A percentile compares a stretch with the other conserved stretches of the same genome.
These are phyloP conservation scores for Noctuana brunneofusca DNA, from an alignment of 2,888 invertebrate genomes.

Conservation along the genomic window DNA sequence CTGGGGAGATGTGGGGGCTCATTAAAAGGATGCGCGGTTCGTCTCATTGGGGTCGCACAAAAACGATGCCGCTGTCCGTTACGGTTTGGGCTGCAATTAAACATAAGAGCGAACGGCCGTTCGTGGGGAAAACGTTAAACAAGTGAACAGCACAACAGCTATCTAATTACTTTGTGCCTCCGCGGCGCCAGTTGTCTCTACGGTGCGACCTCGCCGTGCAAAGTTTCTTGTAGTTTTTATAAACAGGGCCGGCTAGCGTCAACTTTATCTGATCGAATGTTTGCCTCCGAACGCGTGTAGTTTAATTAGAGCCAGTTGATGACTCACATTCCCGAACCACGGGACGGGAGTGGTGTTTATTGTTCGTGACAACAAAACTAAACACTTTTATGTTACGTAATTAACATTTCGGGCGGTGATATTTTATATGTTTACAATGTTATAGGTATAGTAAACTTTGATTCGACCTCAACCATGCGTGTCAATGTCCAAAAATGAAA, in stretches of 20 bases:
- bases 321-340: conserved; percentile 29
- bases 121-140: conserved; percentile 74
- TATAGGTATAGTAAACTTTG: neutral
- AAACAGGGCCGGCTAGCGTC: conserved; percentile 53
- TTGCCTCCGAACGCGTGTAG: conserved; percentile 39
- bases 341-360: conserved; percentile 19
- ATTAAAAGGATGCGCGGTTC: conserved; percentile 72
- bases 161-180: conserved; percentile 75
- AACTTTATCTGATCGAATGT: conserved; percentile 55
- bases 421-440: neutral
- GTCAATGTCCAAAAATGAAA: conserved; percentile 21
- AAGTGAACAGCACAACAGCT: conserved; percentile 71
- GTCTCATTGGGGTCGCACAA: conserved; percentile 67
- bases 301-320: conserved; percentile 34
- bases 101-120: conserved; percentile 63
- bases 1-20: no score
- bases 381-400: conserved; percentile 14
- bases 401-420: neutral
- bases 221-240: conserved; percentile 71
- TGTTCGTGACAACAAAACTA: conserved; percentile 23
- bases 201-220: conserved; percentile 63
- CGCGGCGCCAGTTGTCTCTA: conserved; percentile 56
- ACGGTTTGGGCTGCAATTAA: conserved; percentile 75
- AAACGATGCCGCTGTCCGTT: conserved; percentile 71
- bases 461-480: neutral